Evolutionary conservation across 2,888 invertebrate genomes (phyloP).

Genomic region (Cacoxenus indagator): DNA sequence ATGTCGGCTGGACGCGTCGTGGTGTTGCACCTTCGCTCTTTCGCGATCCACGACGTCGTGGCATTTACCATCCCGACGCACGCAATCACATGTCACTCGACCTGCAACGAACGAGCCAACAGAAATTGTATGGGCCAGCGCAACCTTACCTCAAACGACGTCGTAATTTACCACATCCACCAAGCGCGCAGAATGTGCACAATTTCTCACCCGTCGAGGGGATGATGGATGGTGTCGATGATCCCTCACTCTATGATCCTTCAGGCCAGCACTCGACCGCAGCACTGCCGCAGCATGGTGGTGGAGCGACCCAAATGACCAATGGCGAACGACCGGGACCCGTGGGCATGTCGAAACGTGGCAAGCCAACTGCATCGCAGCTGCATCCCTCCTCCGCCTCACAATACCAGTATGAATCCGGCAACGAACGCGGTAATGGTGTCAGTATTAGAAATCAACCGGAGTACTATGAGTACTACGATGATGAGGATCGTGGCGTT

Average conservation of each 20-base stretch:
- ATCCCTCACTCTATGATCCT: slow-evolving; percentile 20
- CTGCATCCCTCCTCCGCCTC: slow-evolving; percentile 20
- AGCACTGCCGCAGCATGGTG: slow-evolving; percentile 42
- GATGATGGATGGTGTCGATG: slow-evolving; percentile 17
- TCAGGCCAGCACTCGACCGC: slow-evolving; percentile 43
- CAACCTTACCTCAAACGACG: slow-evolving; percentile 67
- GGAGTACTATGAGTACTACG: slow-evolving; percentile 73
- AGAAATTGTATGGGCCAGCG: slow-evolving; percentile 66
- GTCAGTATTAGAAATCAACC: slow-evolving; percentile 74
- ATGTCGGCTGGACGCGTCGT: slow-evolving; percentile 71
- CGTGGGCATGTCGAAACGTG: slow-evolving; percentile 41
- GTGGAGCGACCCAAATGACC: slow-evolving; percentile 23
- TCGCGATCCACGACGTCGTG: slow-evolving; percentile 60
- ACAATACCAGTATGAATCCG: slow-evolving; percentile 42
- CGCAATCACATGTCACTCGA: slow-evolving; percentile 68
- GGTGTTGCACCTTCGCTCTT: slow-evolving; percentile 67
- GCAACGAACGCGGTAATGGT: slow-evolving; percentile 67
- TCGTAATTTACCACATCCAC: slow-evolving; percentile 67
- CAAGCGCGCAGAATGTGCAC: slow-evolving; percentile 69
- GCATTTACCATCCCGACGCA: slow-evolving; percentile 45
- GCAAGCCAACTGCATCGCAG: no score
- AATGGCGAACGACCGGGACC: slow-evolving; percentile 49
- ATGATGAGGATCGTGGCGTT: slow-evolving; percentile 38
- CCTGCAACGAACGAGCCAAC: slow-evolving; percentile 65
- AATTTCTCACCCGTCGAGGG: slow-evolving; percentile 68